Evolutionary conservation across 2,888 invertebrate genomes (phyloP).

Genomic region (Torymus aiolomorphi): DNA sequence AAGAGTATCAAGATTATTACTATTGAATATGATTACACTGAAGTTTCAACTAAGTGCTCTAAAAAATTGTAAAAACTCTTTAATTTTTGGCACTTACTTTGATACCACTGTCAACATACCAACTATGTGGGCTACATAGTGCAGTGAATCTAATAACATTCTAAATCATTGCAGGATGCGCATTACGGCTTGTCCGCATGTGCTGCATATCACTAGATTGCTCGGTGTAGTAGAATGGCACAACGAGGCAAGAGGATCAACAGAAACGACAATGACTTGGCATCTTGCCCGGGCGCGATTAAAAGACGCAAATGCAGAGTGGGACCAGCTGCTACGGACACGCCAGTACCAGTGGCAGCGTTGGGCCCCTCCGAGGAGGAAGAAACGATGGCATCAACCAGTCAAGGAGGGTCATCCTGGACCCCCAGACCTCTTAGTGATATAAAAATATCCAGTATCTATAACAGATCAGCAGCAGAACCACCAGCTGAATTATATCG

Average conservation of each 20-base stretch:
- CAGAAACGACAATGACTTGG: conserved; percentile 82
- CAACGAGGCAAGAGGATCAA: conserved; percentile 87
- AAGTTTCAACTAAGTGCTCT: no score
- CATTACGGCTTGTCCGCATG: conserved; percentile 71
- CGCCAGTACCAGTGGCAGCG: conserved; percentile 73
- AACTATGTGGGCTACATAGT: no score
- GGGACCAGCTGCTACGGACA: conserved; percentile 74
- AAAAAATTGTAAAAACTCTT: no score
- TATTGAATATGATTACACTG: no score
- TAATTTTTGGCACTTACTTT: neutral
- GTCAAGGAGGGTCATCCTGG: conserved; percentile 79
- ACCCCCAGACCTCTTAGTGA: conserved; percentile 90
- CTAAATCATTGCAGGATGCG: conserved; percentile 68
- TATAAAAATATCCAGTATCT: conserved; percentile 92
- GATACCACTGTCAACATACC: neutral
- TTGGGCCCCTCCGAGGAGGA: conserved; percentile 77
- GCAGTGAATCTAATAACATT: no score
- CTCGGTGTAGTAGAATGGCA: conserved; percentile 80
- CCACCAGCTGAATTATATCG: conserved; percentile 81
- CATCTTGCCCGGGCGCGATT: conserved; percentile 78
- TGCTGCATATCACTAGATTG: conserved; percentile 73
- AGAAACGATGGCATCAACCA: conserved; percentile 77
- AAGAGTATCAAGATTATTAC: neutral
- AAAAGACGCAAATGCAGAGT: conserved; percentile 87
- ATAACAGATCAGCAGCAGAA: conserved; percentile 81